Percentiles rank a stretch among this genome's conserved stretches.
Conservation (phyloP, 2,113 vertebrate species). For the Nycticorax nycticorax region DNA sequence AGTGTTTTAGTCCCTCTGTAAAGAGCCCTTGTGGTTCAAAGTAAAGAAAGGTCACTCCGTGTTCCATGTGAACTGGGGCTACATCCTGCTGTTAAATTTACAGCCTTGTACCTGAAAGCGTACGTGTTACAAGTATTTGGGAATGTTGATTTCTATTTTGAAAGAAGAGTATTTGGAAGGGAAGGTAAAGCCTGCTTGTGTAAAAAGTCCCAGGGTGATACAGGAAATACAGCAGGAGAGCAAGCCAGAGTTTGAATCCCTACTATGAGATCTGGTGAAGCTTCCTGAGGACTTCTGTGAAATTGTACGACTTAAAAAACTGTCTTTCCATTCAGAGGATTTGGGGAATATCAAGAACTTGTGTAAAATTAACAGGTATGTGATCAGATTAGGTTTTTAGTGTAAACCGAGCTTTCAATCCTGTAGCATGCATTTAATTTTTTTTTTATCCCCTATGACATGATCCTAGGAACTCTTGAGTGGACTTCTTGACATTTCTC, state of each 20-base stretch:
- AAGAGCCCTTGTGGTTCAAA: not conserved
- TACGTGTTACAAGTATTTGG: not conserved
- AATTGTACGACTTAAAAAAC: not conserved
- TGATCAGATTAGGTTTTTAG: not conserved
- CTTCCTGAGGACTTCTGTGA: not conserved
- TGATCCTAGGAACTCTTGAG: not conserved
- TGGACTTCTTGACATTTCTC: not conserved
- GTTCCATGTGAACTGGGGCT: accelerated
- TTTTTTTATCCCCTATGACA: not conserved
- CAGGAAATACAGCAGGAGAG: not conserved
- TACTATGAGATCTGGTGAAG: accelerated
- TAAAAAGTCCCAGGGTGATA: not conserved
- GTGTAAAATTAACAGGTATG: not conserved
- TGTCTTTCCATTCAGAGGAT: not conserved
- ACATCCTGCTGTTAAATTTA: not conserved
- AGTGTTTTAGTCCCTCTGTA: not conserved
- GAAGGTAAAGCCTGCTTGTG: not conserved
- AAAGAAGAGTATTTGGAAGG: not conserved
- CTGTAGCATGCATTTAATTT: not conserved
- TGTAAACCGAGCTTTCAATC: not conserved
- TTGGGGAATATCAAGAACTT: not conserved
- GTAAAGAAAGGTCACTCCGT: not conserved
- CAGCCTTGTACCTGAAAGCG: not conserved
- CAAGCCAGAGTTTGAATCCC: not conserved
- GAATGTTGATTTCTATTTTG: not conserved